Evolutionary conservation across 2,797 vertebrate genomes (phyloP).

Genomic region (Chrysolophus pictus): DNA sequence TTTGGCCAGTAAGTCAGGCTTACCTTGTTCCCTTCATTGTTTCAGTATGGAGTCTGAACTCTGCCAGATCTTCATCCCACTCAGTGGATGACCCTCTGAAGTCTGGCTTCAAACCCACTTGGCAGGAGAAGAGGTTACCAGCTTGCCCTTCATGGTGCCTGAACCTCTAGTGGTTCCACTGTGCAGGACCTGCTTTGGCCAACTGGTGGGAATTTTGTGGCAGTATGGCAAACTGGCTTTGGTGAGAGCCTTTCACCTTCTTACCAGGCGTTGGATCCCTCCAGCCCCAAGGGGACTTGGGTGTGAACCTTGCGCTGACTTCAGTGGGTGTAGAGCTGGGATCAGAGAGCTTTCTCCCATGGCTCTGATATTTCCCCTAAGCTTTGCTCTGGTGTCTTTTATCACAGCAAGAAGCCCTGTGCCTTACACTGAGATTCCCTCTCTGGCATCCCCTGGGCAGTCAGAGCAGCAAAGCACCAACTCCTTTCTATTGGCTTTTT

Average conservation of each 20-base stretch:
- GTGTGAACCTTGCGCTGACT: not conserved
- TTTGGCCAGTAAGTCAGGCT: not conserved
- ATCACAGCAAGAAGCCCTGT: not conserved
- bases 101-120: not conserved
- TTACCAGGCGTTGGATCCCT: not conserved
- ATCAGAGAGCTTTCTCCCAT: not conserved
- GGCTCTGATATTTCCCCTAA: not conserved
- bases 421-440: not conserved
- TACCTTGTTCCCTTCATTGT: not conserved
- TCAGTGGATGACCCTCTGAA: not conserved
- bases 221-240: not conserved
- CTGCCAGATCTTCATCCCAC: fast-evolving
- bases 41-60: not conserved
- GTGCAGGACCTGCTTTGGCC: not conserved
- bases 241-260: not conserved
- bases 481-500: constrained; percentile 38
- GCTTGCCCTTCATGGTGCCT: not conserved
- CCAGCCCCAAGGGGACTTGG: not conserved
- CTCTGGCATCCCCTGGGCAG: not conserved
- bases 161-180: not conserved
- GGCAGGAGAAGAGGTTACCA: not conserved
- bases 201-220: not conserved
- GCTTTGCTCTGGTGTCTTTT: not conserved
- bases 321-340: not conserved
- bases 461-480: fast-evolving